Percentiles rank a stretch among this genome's conserved stretches.
Evolutionary conservation across 92 coral and sea anemone species (phyloP).

Genomic region (Paragorgia papillata): DNA sequence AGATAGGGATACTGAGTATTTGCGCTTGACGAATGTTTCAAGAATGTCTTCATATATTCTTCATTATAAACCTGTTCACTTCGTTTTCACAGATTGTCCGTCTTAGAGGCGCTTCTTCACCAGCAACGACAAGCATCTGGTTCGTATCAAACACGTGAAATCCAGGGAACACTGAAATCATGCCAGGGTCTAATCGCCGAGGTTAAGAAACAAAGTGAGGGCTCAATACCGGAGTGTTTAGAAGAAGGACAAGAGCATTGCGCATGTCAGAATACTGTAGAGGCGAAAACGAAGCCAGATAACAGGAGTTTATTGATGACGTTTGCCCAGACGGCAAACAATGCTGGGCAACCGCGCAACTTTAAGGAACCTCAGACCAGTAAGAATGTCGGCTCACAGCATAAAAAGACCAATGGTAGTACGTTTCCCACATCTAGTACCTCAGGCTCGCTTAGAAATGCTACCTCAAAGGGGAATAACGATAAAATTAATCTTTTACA

Average conservation of each 20-base stretch:
- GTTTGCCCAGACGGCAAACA: conserved; percentile 19
- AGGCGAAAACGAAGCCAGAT: neutral
- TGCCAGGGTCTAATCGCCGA: conserved; percentile 43
- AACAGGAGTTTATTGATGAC: conserved; percentile 44
- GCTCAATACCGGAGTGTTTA: conserved; percentile 27
- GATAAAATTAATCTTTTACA: conserved; percentile 8
- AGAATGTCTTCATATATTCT: too few species aligned
- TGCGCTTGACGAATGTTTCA: too few species aligned
- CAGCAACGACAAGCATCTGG: conserved; percentile 35
- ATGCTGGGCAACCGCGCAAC: neutral
- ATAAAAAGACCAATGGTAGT: conserved; percentile 14
- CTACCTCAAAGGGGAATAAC: neutral
- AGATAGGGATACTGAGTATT: too few species aligned
- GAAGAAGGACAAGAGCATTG: conserved; percentile 6
- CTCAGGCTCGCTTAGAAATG: neutral
- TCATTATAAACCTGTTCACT: neutral
- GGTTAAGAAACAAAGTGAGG: conserved; percentile 21
- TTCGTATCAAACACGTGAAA: conserved; percentile 37
- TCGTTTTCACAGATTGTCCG: conserved; percentile 7
- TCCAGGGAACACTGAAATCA: conserved; percentile 40
- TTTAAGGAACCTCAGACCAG: neutral
- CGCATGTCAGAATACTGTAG: neutral
- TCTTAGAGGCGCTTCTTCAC: conserved; percentile 25
- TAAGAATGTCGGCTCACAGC: neutral
- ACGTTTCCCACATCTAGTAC: neutral